Base-by-base conservation (phyloP, 2,797 vertebrate genomes). In the Darevskia mixta region DNA sequence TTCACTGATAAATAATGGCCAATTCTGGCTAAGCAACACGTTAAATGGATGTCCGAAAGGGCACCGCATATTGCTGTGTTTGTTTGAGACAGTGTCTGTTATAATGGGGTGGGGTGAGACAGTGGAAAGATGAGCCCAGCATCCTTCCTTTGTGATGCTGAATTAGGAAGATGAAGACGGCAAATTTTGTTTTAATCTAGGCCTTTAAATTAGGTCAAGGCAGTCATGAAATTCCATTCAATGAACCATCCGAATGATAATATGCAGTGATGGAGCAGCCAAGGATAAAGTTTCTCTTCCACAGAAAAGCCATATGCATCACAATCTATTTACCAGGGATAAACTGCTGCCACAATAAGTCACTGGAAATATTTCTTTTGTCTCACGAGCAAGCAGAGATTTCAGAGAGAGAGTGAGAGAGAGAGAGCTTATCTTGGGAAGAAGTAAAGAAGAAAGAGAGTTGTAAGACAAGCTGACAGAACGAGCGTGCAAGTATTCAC, bases 261-360 rank as follows among this genome's bases (percentile, higher is more conserved):
- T 93, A 86, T 94, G 92, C 79, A 94, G 85, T 83, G 76, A 79
- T 29, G 87, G 87, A 93, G 92, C 1, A 92, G 32, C 86, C 83
- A 82, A 91, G 79, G 85, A 82, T 94, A 93, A 93, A 95, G 93
- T 94, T 94, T 92, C 89, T 86, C 86, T 94, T 94, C 94, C 88
- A 92, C 29, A 1, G 71, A 86, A 93, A 29, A 86, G 87, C 90
- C 87, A 90, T 91, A 82, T 38, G 10, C 71, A 92, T 91, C 88
- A 67, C 93, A 90, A 93, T 93, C 93, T 95, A 87, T 96, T 93
- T 94, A 92, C 83, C 79, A 85, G 87, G 77, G 79, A 87, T 72
- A 15, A 91, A 79, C 79, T 89, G 61, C 67, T 25, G 18, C 71
- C 72, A 32, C 13, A 86, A 92, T 87, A 91, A 93, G 89, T 91